Evolutionary conservation across 2,113 vertebrate species (phyloP).

Genomic region (Rhinoderma darwinii): DNA sequence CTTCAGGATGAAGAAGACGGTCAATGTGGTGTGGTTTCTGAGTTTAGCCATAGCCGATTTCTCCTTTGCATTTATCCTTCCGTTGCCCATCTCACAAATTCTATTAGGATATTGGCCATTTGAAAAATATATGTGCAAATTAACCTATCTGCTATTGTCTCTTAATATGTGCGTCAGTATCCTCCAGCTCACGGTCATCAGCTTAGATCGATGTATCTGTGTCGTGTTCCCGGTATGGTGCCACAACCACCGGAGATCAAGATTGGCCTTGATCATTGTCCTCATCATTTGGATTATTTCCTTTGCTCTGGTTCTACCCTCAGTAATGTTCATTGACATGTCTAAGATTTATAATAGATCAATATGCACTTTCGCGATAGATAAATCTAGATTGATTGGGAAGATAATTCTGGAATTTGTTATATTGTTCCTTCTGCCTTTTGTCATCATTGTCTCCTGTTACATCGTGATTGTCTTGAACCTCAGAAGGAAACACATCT

Average conservation of each 20-base stretch:
- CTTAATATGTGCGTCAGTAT: conserved; percentile 93
- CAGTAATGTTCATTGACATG: conserved; percentile 80
- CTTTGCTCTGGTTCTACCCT: conserved; percentile 79
- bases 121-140: conserved; percentile 74
- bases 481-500: conserved; percentile 73
- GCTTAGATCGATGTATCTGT: conserved; percentile 82
- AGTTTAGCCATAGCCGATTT: conserved; percentile 74
- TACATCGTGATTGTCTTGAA: conserved; percentile 77
- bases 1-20: conserved; percentile 69
- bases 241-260: conserved; percentile 79
- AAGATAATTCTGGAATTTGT: conserved; percentile 79
- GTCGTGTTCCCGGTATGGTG: conserved; percentile 84
- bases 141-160: conserved; percentile 57
- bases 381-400: conserved; percentile 67
- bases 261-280: conserved; percentile 73
- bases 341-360: conserved; percentile 65
- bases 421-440: conserved; percentile 79
- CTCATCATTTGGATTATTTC: conserved; percentile 74
- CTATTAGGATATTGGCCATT: conserved; percentile 68
- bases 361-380: conserved; percentile 69
- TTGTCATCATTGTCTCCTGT: conserved; percentile 78
- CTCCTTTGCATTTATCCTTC: conserved; percentile 64
- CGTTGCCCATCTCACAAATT: conserved; percentile 55
- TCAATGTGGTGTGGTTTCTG: conserved; percentile 71
- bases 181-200: conserved; percentile 86